phyloP scores from a whole-genome alignment of 2,797 vertebrate genomes.

The Myotis findleyi region DNA sequence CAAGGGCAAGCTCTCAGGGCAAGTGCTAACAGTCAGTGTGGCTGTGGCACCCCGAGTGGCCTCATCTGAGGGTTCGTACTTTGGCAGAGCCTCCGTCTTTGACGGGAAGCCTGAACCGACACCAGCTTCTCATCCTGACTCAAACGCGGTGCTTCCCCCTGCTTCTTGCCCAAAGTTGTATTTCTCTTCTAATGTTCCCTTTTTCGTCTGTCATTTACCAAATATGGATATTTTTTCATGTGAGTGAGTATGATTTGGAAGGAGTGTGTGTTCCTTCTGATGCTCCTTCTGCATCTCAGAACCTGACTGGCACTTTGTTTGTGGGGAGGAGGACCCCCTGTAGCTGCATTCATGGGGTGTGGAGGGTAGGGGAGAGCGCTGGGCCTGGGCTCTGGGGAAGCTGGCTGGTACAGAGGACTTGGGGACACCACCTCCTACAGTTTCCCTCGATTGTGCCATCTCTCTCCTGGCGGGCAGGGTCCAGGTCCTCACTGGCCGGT shows the following conservation, averaged over 20 bases:
- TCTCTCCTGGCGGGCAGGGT: rapidly evolving
- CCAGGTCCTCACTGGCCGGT: not conserved
- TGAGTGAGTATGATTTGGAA: not conserved
- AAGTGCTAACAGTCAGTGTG: rapidly evolving
- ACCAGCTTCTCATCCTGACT: not conserved
- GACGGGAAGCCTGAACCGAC: not conserved
- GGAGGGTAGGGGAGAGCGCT: rapidly evolving
- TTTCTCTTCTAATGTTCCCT: not conserved
- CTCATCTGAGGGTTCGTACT: rapidly evolving
- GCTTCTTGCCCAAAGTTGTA: not conserved
- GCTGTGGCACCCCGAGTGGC: rapidly evolving
- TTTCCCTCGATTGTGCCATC: rapidly evolving
- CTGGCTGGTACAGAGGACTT: not conserved
- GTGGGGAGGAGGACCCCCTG: rapidly evolving
- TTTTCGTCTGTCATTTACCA: not conserved
- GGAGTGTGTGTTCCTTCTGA: not conserved
- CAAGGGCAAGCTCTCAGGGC: not conserved
- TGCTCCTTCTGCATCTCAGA: rapidly evolving
- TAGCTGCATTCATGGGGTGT: rapidly evolving
- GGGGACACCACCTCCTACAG: not conserved
- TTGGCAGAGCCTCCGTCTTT: not conserved
- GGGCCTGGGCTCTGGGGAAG: rapidly evolving
- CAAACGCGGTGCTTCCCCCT: rapidly evolving
- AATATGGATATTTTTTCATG: not conserved
- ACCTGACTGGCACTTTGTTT: too few species aligned